Conservation (phyloP, 1,140 invertebrate genomes). For the Drosophila biarmipes region DNA sequence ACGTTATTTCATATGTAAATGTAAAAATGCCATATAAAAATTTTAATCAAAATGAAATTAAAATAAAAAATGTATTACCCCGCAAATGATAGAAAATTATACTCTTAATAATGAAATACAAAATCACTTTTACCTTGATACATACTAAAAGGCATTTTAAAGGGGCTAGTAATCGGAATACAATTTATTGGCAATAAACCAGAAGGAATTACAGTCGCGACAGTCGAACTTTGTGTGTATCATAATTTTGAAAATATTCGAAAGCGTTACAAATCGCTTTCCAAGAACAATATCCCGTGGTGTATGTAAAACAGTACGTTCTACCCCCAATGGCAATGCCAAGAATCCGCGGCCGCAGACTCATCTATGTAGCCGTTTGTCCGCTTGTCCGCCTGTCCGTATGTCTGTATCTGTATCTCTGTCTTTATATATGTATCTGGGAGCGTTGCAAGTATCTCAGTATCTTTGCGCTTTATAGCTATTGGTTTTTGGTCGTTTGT, state of each 20-base stretch:
- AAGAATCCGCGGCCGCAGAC: constrained; percentile 27
- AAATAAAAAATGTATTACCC: too few species aligned
- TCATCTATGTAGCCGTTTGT: constrained; percentile 8
- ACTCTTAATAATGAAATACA: too few species aligned
- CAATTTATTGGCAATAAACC: too few species aligned
- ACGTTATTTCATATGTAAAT: too few species aligned
- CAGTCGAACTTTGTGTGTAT: background rate
- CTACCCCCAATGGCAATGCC: constrained; percentile 24
- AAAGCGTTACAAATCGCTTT: constrained; percentile 20
- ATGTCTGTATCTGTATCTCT: constrained; percentile 5
- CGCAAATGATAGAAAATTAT: too few species aligned
- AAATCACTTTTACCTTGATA: too few species aligned
- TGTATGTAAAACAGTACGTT: constrained; percentile 28
- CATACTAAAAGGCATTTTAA: too few species aligned
- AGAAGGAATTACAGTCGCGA: background rate
- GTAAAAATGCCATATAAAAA: too few species aligned
- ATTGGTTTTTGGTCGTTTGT: constrained; percentile 68
- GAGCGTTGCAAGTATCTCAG: constrained; percentile 46
- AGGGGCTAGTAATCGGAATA: too few species aligned
- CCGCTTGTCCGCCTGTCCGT: constrained; percentile 10
- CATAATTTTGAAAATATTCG: constrained; percentile 2
- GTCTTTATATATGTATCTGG: constrained; percentile 22
- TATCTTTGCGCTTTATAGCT: constrained; percentile 74
- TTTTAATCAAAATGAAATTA: too few species aligned
- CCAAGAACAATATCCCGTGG: constrained; percentile 13